Percentiles rank a stretch among this genome's conserved stretches.
Conservation (phyloP, 2,797 vertebrate species). For the Leuciscus waleckii region DNA sequence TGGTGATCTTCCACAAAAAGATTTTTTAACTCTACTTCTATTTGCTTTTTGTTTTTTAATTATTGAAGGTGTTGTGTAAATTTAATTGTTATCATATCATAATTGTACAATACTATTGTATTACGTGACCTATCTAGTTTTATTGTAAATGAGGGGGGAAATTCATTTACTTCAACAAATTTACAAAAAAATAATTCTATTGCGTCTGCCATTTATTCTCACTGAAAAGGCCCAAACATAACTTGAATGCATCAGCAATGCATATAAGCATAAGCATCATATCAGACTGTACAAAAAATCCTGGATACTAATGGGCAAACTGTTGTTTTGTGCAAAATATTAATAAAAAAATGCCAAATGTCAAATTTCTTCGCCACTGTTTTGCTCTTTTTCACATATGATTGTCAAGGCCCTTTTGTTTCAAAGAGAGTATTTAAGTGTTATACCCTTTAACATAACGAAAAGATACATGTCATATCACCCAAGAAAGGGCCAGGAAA, state of each 20-base stretch:
- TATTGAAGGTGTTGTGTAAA: background rate
- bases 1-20: background rate
- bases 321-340: background rate
- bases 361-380: background rate
- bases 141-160: background rate
- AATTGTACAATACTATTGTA: background rate
- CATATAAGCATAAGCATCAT: background rate
- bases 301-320: background rate
- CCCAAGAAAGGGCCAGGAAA: conserved; percentile 46
- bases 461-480: conserved; percentile 35
- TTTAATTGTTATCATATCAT: background rate
- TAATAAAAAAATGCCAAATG: background rate
- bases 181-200: background rate
- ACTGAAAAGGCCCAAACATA: background rate
- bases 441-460: conserved; percentile 35
- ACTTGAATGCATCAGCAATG: background rate
- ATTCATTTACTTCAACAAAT: background rate
- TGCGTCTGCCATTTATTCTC: background rate
- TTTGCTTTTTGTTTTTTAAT: background rate
- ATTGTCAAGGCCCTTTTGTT: background rate
- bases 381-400: conserved; percentile 32
- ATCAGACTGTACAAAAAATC: background rate
- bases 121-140: background rate
- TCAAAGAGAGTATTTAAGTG: conserved; percentile 27
- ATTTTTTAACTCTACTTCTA: background rate